These are phyloP conservation scores for Nowickia ferox DNA, from an alignment of 2,888 invertebrate genomes.

Conservation along the genomic window DNA sequence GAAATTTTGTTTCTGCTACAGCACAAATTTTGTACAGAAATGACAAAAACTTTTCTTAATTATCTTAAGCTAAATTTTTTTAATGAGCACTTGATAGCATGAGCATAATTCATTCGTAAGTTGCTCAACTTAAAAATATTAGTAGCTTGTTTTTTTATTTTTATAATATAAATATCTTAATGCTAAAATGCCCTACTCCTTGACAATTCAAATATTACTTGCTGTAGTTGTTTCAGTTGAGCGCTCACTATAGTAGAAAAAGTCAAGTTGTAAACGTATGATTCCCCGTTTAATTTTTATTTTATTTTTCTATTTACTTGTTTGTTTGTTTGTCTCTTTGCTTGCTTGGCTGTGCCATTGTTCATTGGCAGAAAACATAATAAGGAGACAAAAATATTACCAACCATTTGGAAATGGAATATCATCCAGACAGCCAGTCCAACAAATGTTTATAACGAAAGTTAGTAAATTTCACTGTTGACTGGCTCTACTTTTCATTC, in stretches of 20 bases:
- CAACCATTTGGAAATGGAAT: conserved; percentile 27
- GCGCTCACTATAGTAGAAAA: conserved; percentile 34
- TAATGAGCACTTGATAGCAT: too few species aligned
- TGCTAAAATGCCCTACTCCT: conserved; percentile 47
- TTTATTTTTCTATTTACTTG: too few species aligned
- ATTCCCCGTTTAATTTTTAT: not conserved
- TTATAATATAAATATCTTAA: conserved; percentile 38
- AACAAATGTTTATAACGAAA: conserved; percentile 57
- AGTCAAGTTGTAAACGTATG: conserved; percentile 47
- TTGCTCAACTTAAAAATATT: not conserved
- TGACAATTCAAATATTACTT: conserved; percentile 65
- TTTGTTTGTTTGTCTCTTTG: conserved; percentile 16
- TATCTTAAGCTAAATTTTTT: too few species aligned
- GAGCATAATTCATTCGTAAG: not conserved
- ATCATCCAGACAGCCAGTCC: conserved; percentile 29
- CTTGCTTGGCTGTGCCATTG: conserved; percentile 17
- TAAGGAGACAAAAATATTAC: conserved; percentile 48
- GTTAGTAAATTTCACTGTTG: conserved; percentile 70
- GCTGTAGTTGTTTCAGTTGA: conserved; percentile 54
- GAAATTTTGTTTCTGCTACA: too few species aligned
- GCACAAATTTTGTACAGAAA: too few species aligned
- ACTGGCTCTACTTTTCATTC: conserved; percentile 53
- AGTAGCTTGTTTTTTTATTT: conserved; percentile 8
- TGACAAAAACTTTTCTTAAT: too few species aligned
- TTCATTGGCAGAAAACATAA: conserved; percentile 32